phyloP scores from a whole-genome alignment of 2,113 vertebrate species.

The Callocephalon fimbriatum region DNA sequence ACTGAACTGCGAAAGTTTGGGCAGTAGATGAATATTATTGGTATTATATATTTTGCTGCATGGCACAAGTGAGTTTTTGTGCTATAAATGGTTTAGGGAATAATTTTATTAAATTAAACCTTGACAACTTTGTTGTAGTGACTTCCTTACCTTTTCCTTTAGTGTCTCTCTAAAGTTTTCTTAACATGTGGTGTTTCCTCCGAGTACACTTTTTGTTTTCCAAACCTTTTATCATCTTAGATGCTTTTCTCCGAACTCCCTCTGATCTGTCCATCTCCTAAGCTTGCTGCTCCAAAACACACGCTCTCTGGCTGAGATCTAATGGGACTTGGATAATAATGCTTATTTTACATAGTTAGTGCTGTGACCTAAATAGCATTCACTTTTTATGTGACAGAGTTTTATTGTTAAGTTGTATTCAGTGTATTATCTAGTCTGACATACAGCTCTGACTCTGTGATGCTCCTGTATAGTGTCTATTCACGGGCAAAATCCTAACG shows the following conservation, averaged over 20 bases:
- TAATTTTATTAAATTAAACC: neutral
- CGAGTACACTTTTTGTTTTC: neutral
- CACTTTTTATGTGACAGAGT: neutral
- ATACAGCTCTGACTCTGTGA: neutral
- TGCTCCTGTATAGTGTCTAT: neutral
- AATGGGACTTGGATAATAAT: neutral
- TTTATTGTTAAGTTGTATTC: neutral
- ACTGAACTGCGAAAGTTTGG: neutral
- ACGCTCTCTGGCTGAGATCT: neutral
- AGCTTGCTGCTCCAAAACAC: neutral
- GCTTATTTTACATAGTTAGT: constrained; percentile 38
- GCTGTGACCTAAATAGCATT: constrained; percentile 46
- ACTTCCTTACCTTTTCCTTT: neutral
- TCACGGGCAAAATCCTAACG: neutral
- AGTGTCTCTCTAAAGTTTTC: neutral
- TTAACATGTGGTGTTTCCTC: neutral
- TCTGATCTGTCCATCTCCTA: constrained; percentile 45
- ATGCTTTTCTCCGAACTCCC: neutral
- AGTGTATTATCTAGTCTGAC: neutral
- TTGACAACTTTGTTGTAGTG: neutral
- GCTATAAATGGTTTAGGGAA: neutral
- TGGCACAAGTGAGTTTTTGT: rapidly evolving
- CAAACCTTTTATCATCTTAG: constrained; percentile 30
- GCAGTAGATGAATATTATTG: neutral
- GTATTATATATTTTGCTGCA: neutral